Evolutionary conservation across 2,113 vertebrate genomes (phyloP), one percentile per base, ranked within the genome.

Genomic region (Crotalus helleri): DNA sequence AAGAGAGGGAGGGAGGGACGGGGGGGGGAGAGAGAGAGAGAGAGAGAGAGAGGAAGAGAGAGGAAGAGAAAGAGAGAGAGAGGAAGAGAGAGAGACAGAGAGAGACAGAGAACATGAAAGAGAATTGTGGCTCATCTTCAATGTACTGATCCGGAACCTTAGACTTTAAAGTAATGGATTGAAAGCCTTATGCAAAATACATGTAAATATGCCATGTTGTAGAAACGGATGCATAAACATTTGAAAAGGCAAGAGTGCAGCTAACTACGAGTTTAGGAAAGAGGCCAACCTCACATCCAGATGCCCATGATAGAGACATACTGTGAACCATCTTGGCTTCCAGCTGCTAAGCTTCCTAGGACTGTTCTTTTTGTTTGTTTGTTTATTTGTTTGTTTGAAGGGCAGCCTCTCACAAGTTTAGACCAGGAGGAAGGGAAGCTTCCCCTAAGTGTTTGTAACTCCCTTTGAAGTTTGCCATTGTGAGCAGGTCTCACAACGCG

Each of bases 201-300:
- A 98, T 96, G 97, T 94, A 97, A 97, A 97, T 96, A 95, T 95
- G 89, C 93, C 96, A 94, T 95, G 94, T 95, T 96, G 96, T 96
- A 89, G 74, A 95, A 93, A 94, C 92, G 96, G 96, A 96, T 93
- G 96, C 93, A 95, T 92, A 96, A 93, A 93, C 93, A 87, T 97
- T 96, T 97, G 96, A 97, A 95, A 90, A 97, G 97, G 96, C 97
- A 97, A 94, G 95, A 96, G 95, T 92, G 94, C 93, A 90, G 93
- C 91, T 95, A 97, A 97, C 97, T 97, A 97, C 96, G 90, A 96
- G 95, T 93, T 94, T 95, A 96, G 93, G 97, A 97, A 96, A 94
- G 96, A 96, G 95, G 97, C 97, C 98, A 97, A 96, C 33, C 94
- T 96, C 95, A 90, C 92, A 96, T 97, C 97, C 97, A 97, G 97